Conservation (phyloP, 2,797 vertebrate genomes). For the Poeciliopsis presidionis region DNA sequence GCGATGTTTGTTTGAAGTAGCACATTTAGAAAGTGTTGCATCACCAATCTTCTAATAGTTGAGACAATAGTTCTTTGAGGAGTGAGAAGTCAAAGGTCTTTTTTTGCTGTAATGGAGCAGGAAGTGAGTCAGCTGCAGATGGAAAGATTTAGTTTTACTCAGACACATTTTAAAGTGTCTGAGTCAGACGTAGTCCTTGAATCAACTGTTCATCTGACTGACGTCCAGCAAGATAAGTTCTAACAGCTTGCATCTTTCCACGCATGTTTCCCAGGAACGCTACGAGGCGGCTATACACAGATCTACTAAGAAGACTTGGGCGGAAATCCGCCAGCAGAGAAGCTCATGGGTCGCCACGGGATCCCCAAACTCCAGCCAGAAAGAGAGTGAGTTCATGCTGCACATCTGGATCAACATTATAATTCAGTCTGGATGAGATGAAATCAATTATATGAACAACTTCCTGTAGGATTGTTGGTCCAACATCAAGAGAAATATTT, state of each 20-base stretch:
- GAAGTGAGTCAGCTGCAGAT: slow-evolving; percentile 19
- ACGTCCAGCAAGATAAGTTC: background rate
- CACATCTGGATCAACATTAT: background rate
- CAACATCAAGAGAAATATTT: background rate
- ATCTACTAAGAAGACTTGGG: slow-evolving; percentile 95
- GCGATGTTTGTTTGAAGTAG: background rate
- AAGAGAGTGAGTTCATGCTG: slow-evolving; percentile 77
- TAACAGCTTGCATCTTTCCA: background rate
- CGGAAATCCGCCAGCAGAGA: slow-evolving; percentile 95
- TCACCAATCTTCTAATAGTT: background rate
- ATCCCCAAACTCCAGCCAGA: slow-evolving; percentile 87
- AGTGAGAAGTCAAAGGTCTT: background rate
- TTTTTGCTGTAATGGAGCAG: background rate
- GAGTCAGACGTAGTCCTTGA: background rate
- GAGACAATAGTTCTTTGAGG: background rate
- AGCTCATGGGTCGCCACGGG: slow-evolving; percentile 95
- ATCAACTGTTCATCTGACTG: slow-evolving; percentile 1
- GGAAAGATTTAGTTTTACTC: slow-evolving; percentile 20
- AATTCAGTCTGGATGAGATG: background rate
- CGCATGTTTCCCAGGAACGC: slow-evolving; percentile 82
- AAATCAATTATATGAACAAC: background rate
- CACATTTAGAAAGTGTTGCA: background rate
- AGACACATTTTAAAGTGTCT: slow-evolving; percentile 2
- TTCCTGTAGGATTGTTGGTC: background rate
- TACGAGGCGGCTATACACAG: slow-evolving; percentile 94